Evolutionary conservation across 2,113 vertebrate species (phyloP).

Genomic region (Apistogramma diplotaenia): DNA sequence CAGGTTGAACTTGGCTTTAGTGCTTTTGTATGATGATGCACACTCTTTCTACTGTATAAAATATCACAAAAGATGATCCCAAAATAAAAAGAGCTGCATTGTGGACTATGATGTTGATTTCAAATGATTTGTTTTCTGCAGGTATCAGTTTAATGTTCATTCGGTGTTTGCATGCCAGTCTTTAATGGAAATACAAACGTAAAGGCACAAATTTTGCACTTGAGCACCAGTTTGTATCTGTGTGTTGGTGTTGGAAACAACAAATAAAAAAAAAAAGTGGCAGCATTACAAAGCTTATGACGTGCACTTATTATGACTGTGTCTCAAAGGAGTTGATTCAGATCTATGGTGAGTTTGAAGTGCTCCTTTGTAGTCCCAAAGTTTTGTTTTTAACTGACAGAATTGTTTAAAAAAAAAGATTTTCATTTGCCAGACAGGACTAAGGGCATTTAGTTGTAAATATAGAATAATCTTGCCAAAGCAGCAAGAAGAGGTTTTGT

Average conservation of each 20-base stretch:
- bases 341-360: not conserved
- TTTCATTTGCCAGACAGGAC: not conserved
- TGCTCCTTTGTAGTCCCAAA: not conserved
- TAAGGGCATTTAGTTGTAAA: not conserved
- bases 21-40: not conserved
- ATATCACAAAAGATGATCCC: not conserved
- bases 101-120: not conserved
- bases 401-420: not conserved
- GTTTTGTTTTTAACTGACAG: not conserved
- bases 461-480: not conserved
- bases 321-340: slow-evolving; percentile 4
- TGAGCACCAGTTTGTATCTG: not conserved
- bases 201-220: not conserved
- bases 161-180: not conserved
- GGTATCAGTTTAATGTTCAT: not conserved
- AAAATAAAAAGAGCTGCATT: not conserved
- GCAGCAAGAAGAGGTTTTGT: not conserved
- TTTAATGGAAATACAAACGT: not conserved
- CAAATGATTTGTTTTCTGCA: not conserved
- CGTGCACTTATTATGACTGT: not conserved
- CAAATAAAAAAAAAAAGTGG: not conserved
- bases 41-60: not conserved
- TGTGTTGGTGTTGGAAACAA: not conserved
- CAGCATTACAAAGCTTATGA: not conserved
- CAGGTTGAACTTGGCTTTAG: not conserved